These are phyloP conservation scores for Stomatorhinus ivindoensis DNA, from an alignment of 2,113 vertebrate species.

Conservation along the genomic window DNA sequence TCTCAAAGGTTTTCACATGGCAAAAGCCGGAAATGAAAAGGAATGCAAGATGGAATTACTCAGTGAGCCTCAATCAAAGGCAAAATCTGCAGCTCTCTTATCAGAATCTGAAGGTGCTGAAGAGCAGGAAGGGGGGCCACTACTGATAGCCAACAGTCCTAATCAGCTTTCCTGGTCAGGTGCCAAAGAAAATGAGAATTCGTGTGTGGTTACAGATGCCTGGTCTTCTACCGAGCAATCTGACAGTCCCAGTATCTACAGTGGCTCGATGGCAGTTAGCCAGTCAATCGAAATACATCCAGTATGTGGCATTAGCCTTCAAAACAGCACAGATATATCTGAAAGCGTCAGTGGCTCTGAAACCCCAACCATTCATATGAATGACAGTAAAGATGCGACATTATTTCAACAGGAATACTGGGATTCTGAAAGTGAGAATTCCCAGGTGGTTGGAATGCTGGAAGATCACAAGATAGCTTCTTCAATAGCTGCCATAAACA, in stretches of 20 bases:
- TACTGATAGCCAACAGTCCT: conserved; percentile 32
- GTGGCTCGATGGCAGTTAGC: conserved; percentile 45
- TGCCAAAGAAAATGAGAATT: conserved; percentile 48
- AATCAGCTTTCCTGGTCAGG: conserved; percentile 35
- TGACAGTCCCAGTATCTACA: conserved; percentile 48
- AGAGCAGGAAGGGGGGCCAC: conserved; percentile 33
- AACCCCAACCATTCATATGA: conserved; percentile 28
- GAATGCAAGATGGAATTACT: conserved; percentile 28
- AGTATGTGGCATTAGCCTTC: conserved; percentile 32
- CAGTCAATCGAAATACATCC: conserved; percentile 32
- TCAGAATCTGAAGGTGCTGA: conserved; percentile 26
- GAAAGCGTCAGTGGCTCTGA: conserved; percentile 24
- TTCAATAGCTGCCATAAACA: background rate
- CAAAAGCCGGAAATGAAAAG: conserved; percentile 12
- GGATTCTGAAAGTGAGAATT: conserved; percentile 16
- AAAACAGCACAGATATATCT: conserved; percentile 36
- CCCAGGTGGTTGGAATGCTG: background rate
- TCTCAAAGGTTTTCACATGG: conserved; percentile 42
- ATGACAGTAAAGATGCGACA: conserved; percentile 33
- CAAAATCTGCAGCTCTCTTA: conserved; percentile 19
- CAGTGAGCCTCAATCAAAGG: background rate
- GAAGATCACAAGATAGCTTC: background rate
- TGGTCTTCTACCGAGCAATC: conserved; percentile 66
- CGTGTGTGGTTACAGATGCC: conserved; percentile 51
- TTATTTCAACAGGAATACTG: conserved; percentile 26